Evolutionary conservation across 2,113 vertebrate species (phyloP).

Genomic region (Calcarius ornatus): DNA sequence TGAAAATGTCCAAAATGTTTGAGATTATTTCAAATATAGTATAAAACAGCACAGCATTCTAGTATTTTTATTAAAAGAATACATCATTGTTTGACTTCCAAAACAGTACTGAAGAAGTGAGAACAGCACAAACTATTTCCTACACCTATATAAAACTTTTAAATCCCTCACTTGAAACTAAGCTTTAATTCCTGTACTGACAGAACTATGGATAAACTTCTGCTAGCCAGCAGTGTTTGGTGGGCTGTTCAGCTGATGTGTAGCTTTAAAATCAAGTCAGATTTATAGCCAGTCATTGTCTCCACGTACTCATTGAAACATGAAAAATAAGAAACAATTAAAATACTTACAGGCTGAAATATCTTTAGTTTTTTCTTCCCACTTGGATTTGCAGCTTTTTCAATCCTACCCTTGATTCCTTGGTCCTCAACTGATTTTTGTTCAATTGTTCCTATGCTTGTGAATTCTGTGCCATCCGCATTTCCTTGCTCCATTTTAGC

Average conservation of each 20-base stretch:
- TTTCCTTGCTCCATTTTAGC: conserved; percentile 24
- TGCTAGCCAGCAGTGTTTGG: not conserved
- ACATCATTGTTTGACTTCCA: not conserved
- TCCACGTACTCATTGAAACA: not conserved
- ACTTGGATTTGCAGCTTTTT: conserved; percentile 87
- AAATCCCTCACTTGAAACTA: not conserved
- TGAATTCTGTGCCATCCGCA: conserved; percentile 67
- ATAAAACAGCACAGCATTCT: not conserved
- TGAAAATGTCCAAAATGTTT: not conserved
- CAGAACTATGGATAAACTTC: not conserved
- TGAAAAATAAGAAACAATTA: not conserved
- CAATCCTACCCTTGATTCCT: conserved; percentile 82
- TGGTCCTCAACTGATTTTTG: conserved; percentile 77
- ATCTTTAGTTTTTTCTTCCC: conserved; percentile 99
- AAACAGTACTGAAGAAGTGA: not conserved
- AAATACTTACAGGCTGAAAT: conserved; percentile 93
- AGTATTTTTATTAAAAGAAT: not conserved
- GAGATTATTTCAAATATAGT: not conserved
- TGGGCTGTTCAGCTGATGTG: not conserved
- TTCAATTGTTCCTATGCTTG: conserved; percentile 68
- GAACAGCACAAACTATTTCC: not conserved
- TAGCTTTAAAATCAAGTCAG: not conserved
- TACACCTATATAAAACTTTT: not conserved
- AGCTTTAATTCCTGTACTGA: not conserved
- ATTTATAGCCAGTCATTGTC: not conserved